These are phyloP conservation scores for Dendrocincla tyrannina DNA, from an alignment of 2,797 vertebrate species.

Conservation along the genomic window DNA sequence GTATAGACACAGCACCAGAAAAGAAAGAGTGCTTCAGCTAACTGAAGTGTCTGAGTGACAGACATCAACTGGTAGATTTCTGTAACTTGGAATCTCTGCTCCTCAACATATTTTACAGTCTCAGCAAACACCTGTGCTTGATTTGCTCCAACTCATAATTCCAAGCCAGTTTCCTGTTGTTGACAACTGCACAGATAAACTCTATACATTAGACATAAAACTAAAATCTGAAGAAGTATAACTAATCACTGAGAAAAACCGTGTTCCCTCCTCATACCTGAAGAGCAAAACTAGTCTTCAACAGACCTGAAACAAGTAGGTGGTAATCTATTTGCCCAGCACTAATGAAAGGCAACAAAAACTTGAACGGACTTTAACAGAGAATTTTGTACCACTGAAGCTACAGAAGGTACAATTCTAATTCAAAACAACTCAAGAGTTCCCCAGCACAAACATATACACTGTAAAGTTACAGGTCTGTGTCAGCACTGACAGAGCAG, in stretches of 20 bases:
- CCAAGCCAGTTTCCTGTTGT: not conserved
- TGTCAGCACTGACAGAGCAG: not conserved
- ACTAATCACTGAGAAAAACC: not conserved
- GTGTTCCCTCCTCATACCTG: not conserved
- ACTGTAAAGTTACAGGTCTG: not conserved
- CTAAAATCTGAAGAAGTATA: not conserved
- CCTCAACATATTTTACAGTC: not conserved
- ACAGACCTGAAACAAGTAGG: not conserved
- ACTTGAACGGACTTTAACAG: not conserved
- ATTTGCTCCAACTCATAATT: not conserved
- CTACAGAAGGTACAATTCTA: not conserved
- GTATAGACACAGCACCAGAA: not conserved
- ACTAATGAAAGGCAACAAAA: not conserved
- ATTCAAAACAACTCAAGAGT: not conserved
- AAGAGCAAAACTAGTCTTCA: not conserved
- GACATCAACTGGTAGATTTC: not conserved
- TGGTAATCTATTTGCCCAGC: not conserved
- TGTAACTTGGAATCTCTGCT: not conserved
- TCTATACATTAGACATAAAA: not conserved
- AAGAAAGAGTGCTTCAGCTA: not conserved
- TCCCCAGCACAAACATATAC: not conserved
- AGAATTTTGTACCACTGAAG: not conserved
- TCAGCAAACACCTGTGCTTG: not conserved
- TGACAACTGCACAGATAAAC: not conserved
- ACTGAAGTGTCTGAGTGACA: not conserved